Conservation (phyloP, 92 coral and sea anemone genomes). For the Phenganax subtilis region DNA sequence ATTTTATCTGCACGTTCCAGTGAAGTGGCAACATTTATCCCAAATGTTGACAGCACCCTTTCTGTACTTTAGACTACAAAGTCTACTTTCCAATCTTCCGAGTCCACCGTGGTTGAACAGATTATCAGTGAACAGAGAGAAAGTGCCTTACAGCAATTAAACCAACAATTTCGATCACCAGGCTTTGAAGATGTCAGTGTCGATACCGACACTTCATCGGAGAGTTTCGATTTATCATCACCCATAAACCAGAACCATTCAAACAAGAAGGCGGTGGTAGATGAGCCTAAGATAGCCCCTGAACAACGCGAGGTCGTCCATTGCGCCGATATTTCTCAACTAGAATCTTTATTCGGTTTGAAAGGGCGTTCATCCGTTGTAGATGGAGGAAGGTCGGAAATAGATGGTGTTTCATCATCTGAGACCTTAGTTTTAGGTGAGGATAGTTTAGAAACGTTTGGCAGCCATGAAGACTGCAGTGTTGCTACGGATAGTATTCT, state of each 20-base stretch:
- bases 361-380: not conserved
- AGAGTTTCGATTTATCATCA: not conserved
- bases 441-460: no score
- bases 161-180: constrained; percentile 20
- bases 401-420: not conserved
- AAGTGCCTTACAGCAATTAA: not conserved
- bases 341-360: not conserved
- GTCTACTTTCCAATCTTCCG: not conserved
- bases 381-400: not conserved
- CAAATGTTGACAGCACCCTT: not conserved
- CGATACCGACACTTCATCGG: not conserved
- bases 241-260: not conserved
- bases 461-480: no score
- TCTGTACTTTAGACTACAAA: not conserved
- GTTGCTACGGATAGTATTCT: no score
- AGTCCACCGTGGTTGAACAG: not conserved
- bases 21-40: no score
- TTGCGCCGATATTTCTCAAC: constrained; percentile 28
- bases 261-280: not conserved
- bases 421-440: not conserved
- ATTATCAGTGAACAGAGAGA: constrained; percentile 6
- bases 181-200: not conserved
- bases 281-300: constrained; percentile 9
- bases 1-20: no score
- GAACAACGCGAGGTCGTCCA: constrained; percentile 23